These are phyloP conservation scores for Drosophila yakuba DNA, from an alignment of 1,140 invertebrate species.

Conservation along the genomic window DNA sequence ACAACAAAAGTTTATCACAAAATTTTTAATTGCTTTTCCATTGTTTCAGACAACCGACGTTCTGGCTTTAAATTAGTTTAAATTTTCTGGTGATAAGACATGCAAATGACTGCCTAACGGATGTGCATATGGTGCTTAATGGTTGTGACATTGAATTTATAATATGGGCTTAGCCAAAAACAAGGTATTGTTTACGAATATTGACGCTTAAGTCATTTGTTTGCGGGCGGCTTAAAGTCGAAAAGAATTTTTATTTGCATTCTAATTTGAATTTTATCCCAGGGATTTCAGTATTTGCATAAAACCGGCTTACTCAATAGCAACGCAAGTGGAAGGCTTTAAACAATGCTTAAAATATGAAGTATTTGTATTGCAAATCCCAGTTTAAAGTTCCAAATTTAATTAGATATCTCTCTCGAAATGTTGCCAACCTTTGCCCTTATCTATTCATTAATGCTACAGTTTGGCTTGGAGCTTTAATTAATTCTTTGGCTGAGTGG, in stretches of 20 bases:
- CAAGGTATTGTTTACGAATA: slow-evolving; percentile 16
- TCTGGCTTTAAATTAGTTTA: slow-evolving; percentile 47
- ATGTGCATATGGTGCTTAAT: slow-evolving; percentile 30
- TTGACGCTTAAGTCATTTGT: slow-evolving; percentile 22
- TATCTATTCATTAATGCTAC: slow-evolving; percentile 34
- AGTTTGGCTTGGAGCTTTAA: slow-evolving; percentile 39
- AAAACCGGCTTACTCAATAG: slow-evolving; percentile 23
- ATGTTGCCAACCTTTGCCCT: slow-evolving; percentile 14
- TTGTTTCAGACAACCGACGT: slow-evolving; percentile 47
- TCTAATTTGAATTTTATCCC: slow-evolving; percentile 21
- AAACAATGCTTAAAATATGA: slow-evolving; percentile 12
- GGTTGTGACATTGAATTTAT: slow-evolving; percentile 42
- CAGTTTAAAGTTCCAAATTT: slow-evolving; percentile 8
- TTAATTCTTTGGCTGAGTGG: slow-evolving; percentile 33
- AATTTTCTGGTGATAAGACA: slow-evolving; percentile 43
- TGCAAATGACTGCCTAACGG: slow-evolving; percentile 27
- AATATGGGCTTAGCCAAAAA: slow-evolving; percentile 7
- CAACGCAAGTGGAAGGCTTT: slow-evolving; percentile 2
- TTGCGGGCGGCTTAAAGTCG: slow-evolving; percentile 1
- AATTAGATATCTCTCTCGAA: background rate
- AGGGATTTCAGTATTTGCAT: slow-evolving; percentile 14
- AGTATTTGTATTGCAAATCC: slow-evolving; percentile 4
- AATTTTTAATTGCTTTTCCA: slow-evolving; percentile 75
- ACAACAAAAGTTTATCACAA: slow-evolving; percentile 45
- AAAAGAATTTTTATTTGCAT: slow-evolving; percentile 25